Evolutionary conservation across 1,140 invertebrate species (phyloP).

Genomic region (Drosophila erecta): DNA sequence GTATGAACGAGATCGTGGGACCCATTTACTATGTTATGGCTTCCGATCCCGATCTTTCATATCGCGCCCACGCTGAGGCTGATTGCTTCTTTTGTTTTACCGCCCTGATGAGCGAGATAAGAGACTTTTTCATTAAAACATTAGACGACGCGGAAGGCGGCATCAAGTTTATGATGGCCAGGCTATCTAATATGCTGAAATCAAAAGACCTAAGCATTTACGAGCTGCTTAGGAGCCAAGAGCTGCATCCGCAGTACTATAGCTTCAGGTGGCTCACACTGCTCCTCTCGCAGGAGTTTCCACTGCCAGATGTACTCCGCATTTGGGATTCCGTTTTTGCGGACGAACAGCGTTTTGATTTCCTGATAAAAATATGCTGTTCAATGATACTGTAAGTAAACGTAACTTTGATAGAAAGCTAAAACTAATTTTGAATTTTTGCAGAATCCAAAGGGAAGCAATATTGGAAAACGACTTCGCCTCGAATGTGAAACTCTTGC

Average conservation of each 20-base stretch:
- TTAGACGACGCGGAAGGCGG: conserved; percentile 96
- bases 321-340: conserved; percentile 98
- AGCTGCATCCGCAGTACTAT: conserved; percentile 97
- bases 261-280: conserved; percentile 94
- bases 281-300: conserved; percentile 98
- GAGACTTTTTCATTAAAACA: conserved; percentile 98
- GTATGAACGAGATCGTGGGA: conserved; percentile 99
- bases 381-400: conserved; percentile 97
- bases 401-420: neutral
- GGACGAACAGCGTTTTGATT: conserved; percentile 94
- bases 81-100: conserved; percentile 96
- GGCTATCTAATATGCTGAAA: conserved; percentile 91
- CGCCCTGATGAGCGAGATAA: conserved; percentile 97
- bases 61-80: conserved; percentile 96
- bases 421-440: conserved; percentile 50
- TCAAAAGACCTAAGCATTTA: conserved; percentile 92
- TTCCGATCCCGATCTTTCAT: conserved; percentile 92
- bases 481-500: conserved; percentile 95
- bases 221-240: conserved; percentile 89
- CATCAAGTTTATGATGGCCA: conserved; percentile 94
- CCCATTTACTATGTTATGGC: conserved; percentile 99
- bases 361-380: conserved; percentile 96
- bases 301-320: conserved; percentile 94
- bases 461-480: conserved; percentile 95
- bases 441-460: conserved; percentile 90